Evolutionary conservation across 2,797 vertebrate species (phyloP), one percentile per base, ranked within the genome.

Genomic region (Pristis pectinata): DNA sequence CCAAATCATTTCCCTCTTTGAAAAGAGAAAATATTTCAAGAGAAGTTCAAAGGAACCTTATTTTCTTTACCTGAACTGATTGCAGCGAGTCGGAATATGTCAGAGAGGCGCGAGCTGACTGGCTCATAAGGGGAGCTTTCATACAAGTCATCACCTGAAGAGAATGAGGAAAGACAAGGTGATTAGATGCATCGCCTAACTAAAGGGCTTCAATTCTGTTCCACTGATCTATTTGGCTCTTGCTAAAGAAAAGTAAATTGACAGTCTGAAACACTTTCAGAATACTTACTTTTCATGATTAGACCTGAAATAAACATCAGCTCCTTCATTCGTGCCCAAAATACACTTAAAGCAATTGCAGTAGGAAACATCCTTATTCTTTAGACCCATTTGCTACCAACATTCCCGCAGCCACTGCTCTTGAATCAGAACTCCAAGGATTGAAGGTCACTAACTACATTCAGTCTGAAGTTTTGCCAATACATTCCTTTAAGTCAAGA

Each of bases 21-120:
- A 67, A n/a, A 91, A 24, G 19, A 91, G 59, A 64, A 67, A 41
- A 67, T 17, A 11, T 91, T 91, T 41, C 11, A 67, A n/a, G 49
- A 41, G n/a, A n/a, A 67, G 56, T n/a, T 37, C 56, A 89, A 37
- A 64, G 85, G 1, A 89, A 89, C 2, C 7, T 61, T 1, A 19
- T 64, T 64, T 41, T 37, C 22, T 67, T 91, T 91, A 91, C 87
- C 87, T 91, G 87, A 91, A 11, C 87, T 91, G 59, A 91, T 91
- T 9, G 87, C 87, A 67, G 87, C 87, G 4, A 91, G 87, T 24
- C 87, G 59, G 19, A 67, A 91, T 91, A 91, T 91, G 87, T 91
- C 87, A 6, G 87, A 91, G 8, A 91, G 59, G 19, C 87, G 87
- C 0, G 87, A 91, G 61, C 4, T 91, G 41, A 91, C n/a, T 19